Percentiles rank a stretch among this genome's conserved stretches.
Evolutionary conservation across 2,888 invertebrate genomes (phyloP).

Genomic region (Ditula angustiorana): DNA sequence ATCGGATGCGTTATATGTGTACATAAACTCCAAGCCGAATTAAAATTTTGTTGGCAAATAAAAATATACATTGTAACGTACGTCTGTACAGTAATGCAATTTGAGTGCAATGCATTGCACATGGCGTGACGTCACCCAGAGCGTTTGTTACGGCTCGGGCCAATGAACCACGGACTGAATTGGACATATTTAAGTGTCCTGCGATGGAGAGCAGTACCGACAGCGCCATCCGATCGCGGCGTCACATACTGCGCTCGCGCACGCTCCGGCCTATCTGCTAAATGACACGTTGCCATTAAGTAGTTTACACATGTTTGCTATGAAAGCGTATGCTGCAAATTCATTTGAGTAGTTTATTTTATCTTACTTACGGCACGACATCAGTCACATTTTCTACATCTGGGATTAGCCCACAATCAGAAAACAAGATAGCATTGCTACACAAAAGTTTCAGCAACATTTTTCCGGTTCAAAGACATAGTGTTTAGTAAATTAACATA

Average conservation of each 20-base stretch:
- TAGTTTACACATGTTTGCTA: not conserved
- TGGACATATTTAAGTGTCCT: slow-evolving; percentile 76
- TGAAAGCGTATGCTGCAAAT: not conserved
- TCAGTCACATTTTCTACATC: not conserved
- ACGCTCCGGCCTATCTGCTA: not conserved
- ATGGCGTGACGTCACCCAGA: slow-evolving; percentile 74
- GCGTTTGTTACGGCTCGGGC: slow-evolving; percentile 71
- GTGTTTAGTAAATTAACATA: not conserved
- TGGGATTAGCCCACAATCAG: not conserved
- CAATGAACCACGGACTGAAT: slow-evolving; percentile 79
- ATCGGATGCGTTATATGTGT: not conserved
- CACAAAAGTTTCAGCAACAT: not conserved
- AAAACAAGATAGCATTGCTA: not conserved
- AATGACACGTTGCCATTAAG: not conserved
- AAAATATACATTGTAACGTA: slow-evolving; percentile 39
- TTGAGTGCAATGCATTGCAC: slow-evolving; percentile 72
- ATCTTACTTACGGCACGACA: too few species aligned
- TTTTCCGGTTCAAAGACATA: not conserved
- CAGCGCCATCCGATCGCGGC: slow-evolving; percentile 69
- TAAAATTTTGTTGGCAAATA: slow-evolving; percentile 22
- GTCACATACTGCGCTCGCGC: slow-evolving; percentile 54
- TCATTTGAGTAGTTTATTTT: not conserved
- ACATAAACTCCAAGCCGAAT: not conserved
- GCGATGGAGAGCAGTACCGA: slow-evolving; percentile 61
- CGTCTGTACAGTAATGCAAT: slow-evolving; percentile 58